A percentile compares a stretch with the other conserved stretches of the same genome.
Evolutionary conservation across 1,140 invertebrate genomes (phyloP).

Genomic region (Contarinia nasturtii): DNA sequence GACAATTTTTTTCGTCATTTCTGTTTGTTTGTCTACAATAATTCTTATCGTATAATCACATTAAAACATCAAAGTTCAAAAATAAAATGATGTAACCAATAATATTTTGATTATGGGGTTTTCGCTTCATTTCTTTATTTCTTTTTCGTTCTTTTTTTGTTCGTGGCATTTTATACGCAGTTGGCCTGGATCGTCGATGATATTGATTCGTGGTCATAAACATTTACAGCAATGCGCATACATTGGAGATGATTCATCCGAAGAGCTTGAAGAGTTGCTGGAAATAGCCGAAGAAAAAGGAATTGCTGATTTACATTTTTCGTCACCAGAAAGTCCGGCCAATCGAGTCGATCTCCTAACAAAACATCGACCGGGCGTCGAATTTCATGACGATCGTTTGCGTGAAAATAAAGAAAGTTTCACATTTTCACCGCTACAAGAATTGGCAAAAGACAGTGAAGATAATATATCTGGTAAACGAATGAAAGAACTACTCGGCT

Average conservation of each 20-base stretch:
- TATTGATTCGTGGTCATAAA: slow-evolving; percentile 53
- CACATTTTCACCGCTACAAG: background rate
- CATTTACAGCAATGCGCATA: slow-evolving; percentile 60
- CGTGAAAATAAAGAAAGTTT: background rate
- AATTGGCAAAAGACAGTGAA: background rate
- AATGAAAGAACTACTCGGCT: background rate
- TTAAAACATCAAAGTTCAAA: too few species aligned
- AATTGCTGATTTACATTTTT: background rate
- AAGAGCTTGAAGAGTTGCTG: slow-evolving; percentile 42
- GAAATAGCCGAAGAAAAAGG: slow-evolving; percentile 18
- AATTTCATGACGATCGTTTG: background rate
- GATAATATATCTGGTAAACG: background rate
- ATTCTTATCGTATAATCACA: too few species aligned
- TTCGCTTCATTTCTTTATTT: background rate
- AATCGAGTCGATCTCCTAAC: background rate
- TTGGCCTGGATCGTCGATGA: slow-evolving; percentile 51
- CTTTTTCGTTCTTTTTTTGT: background rate
- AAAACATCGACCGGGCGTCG: background rate
- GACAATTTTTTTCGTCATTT: too few species aligned
- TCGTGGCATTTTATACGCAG: slow-evolving; percentile 22
- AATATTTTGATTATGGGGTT: too few species aligned
- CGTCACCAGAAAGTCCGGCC: background rate
- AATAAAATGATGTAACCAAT: too few species aligned
- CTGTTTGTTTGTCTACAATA: too few species aligned
- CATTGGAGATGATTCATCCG: slow-evolving; percentile 56